Evolutionary conservation across 2,797 vertebrate genomes (phyloP), one percentile per base, ranked within the genome.

Genomic region (Coracias cyanogaster): DNA sequence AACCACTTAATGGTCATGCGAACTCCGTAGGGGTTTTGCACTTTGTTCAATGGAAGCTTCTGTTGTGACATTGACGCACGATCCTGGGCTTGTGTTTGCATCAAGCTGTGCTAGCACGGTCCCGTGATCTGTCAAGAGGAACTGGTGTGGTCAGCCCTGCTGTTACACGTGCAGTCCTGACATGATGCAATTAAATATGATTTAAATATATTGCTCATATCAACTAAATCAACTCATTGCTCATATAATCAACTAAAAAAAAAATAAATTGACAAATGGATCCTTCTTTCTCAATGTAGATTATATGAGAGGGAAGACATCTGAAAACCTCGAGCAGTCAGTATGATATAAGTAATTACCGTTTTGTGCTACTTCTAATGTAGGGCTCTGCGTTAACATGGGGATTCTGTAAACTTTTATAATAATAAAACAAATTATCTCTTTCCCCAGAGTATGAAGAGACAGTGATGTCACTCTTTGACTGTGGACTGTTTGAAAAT

Each of bases 401-500:
- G 52, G n/a, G 14, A 21, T 64, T 60, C 45, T 64, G 58, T 64
- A 66, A 81, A 52, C 22, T 25, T 82, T 65, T 18, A 15, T n/a
- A 62, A 25, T 21, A 65, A 13, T 61, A 57, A 55, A 60, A 70
- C 24, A 29, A 12, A 33, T 89, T 25, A 1, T 76, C 70, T 94
- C 76, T 90, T 78, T 64, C 58, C 70, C 37, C 69, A 98, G 98
- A 98, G 52, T 98, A 98, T 91, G 97, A 98, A 95, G 97, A 98
- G 93, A 98, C 98, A 8, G 97, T 96, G 58, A 92, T 94, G 57
- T 97, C 96, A 48, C 96, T 98, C 73, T 98, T 98, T 77, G 97
- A 97, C 82, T 98, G 97, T 48, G 94, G 96, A 52, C 52, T 98
- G 64, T 98, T 98, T 95, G 97, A 97, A 97, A 98, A 98, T 26